These are phyloP conservation scores for Palaemon carinicauda DNA, from an alignment of 1,140 invertebrate genomes.

Conservation along the genomic window DNA sequence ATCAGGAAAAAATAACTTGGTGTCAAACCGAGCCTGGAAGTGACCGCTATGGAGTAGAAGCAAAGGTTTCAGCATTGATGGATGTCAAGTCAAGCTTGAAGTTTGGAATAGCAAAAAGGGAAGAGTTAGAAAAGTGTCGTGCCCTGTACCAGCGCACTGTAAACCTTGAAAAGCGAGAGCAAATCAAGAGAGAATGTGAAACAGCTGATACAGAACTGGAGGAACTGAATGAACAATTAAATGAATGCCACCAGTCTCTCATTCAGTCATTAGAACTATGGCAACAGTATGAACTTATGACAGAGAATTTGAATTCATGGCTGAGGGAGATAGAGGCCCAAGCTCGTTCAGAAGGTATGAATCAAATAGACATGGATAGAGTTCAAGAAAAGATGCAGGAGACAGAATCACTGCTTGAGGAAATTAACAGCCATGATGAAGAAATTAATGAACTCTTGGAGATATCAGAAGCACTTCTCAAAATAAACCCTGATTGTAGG, in stretches of 20 bases:
- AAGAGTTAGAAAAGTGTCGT: slow-evolving; percentile 59
- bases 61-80: slow-evolving; percentile 82
- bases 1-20: slow-evolving; percentile 91
- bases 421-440: slow-evolving; percentile 72
- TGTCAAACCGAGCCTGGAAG: slow-evolving; percentile 86
- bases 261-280: slow-evolving; percentile 72
- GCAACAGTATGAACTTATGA: slow-evolving; percentile 80
- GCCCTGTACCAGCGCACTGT: slow-evolving; percentile 59
- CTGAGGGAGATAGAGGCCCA: slow-evolving; percentile 86
- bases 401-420: slow-evolving; percentile 71
- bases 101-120: slow-evolving; percentile 63
- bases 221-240: slow-evolving; percentile 71
- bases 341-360: slow-evolving; percentile 77
- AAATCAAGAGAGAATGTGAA: slow-evolving; percentile 59
- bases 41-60: slow-evolving; percentile 91
- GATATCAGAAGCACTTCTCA: slow-evolving; percentile 77
- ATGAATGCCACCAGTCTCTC: slow-evolving; percentile 62
- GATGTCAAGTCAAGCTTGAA: slow-evolving; percentile 78
- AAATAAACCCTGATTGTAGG: slow-evolving; percentile 81
- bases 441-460: slow-evolving; percentile 75
- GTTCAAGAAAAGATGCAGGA: slow-evolving; percentile 79
- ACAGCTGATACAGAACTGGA: slow-evolving; percentile 72
- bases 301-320: slow-evolving; percentile 82
- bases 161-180: slow-evolving; percentile 52
- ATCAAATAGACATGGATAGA: slow-evolving; percentile 74